Evolutionary conservation across 2,797 vertebrate genomes (phyloP).

Genomic region (Myioborus miniatus): DNA sequence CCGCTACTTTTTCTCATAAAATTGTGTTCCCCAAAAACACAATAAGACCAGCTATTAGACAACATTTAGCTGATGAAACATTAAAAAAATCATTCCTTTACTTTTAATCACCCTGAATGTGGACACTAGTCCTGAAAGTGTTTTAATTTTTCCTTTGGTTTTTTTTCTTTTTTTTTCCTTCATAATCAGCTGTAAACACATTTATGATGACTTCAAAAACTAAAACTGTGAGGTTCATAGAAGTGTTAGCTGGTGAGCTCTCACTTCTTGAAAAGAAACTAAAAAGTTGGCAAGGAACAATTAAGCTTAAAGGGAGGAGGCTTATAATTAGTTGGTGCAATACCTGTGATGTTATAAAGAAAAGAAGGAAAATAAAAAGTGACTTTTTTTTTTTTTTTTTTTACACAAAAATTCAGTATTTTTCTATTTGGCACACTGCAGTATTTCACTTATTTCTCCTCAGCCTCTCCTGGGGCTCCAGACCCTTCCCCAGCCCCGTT

Average conservation of each 20-base stretch:
- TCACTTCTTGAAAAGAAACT: neutral
- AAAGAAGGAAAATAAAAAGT: neutral
- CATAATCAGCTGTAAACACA: neutral
- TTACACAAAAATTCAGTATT: neutral
- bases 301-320: neutral
- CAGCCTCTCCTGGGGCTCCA: accelerated
- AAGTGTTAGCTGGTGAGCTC: neutral
- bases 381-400: too few species aligned
- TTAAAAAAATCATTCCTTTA: neutral
- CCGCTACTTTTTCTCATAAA: neutral
- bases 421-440: neutral
- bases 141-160: accelerated
- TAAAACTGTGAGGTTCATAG: neutral
- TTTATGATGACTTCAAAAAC: neutral
- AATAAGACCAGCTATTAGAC: neutral
- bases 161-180: too few species aligned
- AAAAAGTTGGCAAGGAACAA: neutral
- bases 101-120: neutral
- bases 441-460: neutral
- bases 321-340: neutral
- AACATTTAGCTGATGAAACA: neutral
- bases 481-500: accelerated
- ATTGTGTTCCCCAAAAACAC: neutral
- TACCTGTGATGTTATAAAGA: neutral
- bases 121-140: neutral